These are phyloP conservation scores for Phalacrocorax pelagicus DNA, from an alignment of 2,113 vertebrate species.

Conservation along the genomic window DNA sequence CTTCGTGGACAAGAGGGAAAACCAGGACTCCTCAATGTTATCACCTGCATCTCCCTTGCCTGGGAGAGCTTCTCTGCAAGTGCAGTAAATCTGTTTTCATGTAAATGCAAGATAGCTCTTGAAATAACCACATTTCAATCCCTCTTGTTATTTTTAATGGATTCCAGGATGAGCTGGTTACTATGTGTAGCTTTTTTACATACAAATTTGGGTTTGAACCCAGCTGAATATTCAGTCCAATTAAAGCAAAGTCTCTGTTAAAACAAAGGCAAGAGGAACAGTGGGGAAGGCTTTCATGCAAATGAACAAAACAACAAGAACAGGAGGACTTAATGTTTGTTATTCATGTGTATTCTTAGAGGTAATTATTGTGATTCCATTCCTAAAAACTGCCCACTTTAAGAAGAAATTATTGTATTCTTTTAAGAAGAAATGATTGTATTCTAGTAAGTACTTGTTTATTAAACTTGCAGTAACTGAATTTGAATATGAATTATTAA, in stretches of 20 bases:
- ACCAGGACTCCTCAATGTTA: background rate
- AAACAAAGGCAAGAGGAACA: background rate
- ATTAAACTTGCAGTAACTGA: slow-evolving; percentile 70
- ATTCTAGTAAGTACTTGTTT: slow-evolving; percentile 71
- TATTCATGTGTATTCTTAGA: slow-evolving; percentile 63
- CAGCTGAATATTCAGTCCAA: slow-evolving; percentile 46
- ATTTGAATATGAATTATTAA: slow-evolving; percentile 69
- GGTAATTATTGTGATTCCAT: slow-evolving; percentile 66
- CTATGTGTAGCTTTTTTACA: background rate
- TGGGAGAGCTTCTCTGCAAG: background rate
- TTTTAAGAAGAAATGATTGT: slow-evolving; percentile 54
- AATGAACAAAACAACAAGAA: background rate
- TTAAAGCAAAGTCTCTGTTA: slow-evolving; percentile 35
- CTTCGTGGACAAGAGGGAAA: background rate
- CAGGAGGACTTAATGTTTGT: slow-evolving; percentile 2
- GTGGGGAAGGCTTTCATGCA: slow-evolving; percentile 21
- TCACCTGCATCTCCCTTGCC: background rate
- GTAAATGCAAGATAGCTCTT: slow-evolving; percentile 10
- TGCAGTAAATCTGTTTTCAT: slow-evolving; percentile 33
- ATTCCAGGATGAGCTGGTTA: slow-evolving; percentile 23
- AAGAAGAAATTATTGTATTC: slow-evolving; percentile 58
- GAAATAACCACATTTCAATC: slow-evolving; percentile 35
- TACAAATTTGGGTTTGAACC: slow-evolving; percentile 27
- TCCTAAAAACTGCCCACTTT: slow-evolving; percentile 7
- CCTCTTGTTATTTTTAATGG: slow-evolving; percentile 31